Evolutionary conservation across 2,797 vertebrate species (phyloP), one percentile per base, ranked within the genome.

Genomic region (Clamator glandarius): DNA sequence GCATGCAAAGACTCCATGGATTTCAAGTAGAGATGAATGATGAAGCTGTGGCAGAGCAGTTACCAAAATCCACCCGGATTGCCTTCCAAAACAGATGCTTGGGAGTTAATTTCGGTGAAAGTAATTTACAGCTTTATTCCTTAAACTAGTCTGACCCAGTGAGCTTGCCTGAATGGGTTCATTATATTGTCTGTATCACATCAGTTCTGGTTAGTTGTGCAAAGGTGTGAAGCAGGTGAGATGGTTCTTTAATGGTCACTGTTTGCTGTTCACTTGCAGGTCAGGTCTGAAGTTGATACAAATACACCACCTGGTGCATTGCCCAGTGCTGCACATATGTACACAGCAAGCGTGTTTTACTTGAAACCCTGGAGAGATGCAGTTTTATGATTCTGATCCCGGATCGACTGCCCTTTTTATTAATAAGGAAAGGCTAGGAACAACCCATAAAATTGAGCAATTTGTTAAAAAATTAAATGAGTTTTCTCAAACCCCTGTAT

Each of bases 251-350:
- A 41, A 25, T 8, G 52, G 39, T 75, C 55, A 55, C 15, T 44
- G 29, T 17, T 5, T 48, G n/a, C 76, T 41, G 41, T 33, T 23
- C 17, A 1, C 21, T 51, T 29, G 33, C 50, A 31, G 52, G 17
- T 62, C 51, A 57, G 50, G 69, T 80, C 72, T 64, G 44, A 46
- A 31, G 15, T 24, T 17, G 57, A 58, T 26, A 16, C 29, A 46
- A 28, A 44, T 9, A 31, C 8, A 68, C 11, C 5, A 2, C 0
- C 0, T 1, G 16, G 36, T 36, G 17, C 3, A 0, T 5, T 29
- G 51, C 23, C 12, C 19, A 14, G 0, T 13, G 19, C 12, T 18
- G 21, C 20, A 21, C 9, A 0, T 6, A 5, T 1, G 9, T 54
- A 19, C 3, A 11, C 44, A 77, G 73, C 0, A 0, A n/a, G 62